phyloP scores from a whole-genome alignment of 1,140 invertebrate genomes.

The Papilio helenus region DNA sequence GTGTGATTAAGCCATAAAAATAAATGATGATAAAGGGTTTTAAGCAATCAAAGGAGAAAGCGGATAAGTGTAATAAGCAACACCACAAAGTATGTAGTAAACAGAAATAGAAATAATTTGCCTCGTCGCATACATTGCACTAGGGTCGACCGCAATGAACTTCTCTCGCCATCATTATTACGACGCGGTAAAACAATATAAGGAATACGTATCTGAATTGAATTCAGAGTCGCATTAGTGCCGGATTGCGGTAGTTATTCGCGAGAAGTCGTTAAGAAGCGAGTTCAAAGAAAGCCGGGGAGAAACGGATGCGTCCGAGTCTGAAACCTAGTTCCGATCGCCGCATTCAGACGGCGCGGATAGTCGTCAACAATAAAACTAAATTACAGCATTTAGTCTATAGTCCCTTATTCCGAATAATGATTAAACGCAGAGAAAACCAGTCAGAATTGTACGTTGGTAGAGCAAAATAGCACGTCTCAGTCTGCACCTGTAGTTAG shows the following conservation, averaged over 20 bases:
- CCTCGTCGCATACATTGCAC: conserved; percentile 62
- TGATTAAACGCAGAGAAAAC: conserved; percentile 76
- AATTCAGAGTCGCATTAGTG: conserved; percentile 20
- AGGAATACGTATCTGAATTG: conserved; percentile 23
- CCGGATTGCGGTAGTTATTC: conserved; percentile 28
- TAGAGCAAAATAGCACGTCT: conserved; percentile 66
- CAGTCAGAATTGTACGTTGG: conserved; percentile 63
- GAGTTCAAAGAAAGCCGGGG: conserved; percentile 59
- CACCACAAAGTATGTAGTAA: conserved; percentile 61
- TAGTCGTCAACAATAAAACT: conserved; percentile 66
- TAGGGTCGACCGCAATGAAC: conserved; percentile 51
- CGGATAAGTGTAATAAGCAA: conserved; percentile 63
- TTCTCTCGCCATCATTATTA: conserved; percentile 13
- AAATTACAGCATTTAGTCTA: conserved; percentile 76
- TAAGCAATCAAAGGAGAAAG: conserved; percentile 57
- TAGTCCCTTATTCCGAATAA: conserved; percentile 67
- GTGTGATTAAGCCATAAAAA: conserved; percentile 57
- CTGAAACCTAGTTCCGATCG: conserved; percentile 76
- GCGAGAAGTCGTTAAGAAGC: conserved; percentile 39
- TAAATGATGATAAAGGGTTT: conserved; percentile 53
- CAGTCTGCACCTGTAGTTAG: conserved; percentile 52
- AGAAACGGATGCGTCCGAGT: conserved; percentile 68
- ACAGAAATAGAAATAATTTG: conserved; percentile 71
- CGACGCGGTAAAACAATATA: conserved; percentile 40
- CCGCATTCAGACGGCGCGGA: conserved; percentile 49